Percentiles rank a stretch among this genome's conserved stretches.
Evolutionary conservation across 2,888 invertebrate species (phyloP).

Genomic region (Mechanitis messenoides): DNA sequence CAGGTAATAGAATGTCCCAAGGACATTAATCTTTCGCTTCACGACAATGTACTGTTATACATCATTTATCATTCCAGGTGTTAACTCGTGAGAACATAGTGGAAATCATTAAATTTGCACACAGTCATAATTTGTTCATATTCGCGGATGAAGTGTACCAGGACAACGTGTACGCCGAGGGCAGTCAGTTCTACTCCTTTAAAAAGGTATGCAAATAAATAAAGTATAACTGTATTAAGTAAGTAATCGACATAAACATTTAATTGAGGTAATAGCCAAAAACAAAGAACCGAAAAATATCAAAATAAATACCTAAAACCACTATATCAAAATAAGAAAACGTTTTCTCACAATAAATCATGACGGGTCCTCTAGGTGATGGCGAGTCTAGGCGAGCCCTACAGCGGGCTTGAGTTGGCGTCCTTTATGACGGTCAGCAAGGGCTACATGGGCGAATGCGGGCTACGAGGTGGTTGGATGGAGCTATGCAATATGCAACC

Average conservation of each 20-base stretch:
- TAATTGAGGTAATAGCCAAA: too few relatives aligned
- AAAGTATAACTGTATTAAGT: too few relatives aligned
- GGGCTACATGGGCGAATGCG: conserved; percentile 97
- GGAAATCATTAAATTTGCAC: conserved; percentile 93
- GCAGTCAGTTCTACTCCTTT: conserved; percentile 93
- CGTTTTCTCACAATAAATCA: neutral
- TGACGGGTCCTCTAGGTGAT: conserved; percentile 75
- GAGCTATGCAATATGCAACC: conserved; percentile 94
- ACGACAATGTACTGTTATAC: too few relatives aligned
- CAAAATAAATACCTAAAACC: too few relatives aligned
- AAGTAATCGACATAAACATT: too few relatives aligned
- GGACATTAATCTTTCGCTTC: too few relatives aligned
- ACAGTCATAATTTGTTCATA: conserved; percentile 88
- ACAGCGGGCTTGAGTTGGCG: conserved; percentile 88
- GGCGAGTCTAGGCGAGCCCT: conserved; percentile 93
- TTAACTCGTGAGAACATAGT: conserved; percentile 92
- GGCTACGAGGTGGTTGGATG: conserved; percentile 95
- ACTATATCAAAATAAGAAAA: too few relatives aligned
- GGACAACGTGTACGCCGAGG: conserved; percentile 94
- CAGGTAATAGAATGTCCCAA: conserved; percentile 64
- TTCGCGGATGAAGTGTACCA: conserved; percentile 98
- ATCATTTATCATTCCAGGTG: conserved; percentile 70
- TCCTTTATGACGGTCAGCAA: conserved; percentile 98
- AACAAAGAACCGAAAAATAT: too few relatives aligned
- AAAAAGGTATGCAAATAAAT: conserved; percentile 81